phyloP scores from a whole-genome alignment of 1,140 invertebrate species.

The Antheraea pernyi region DNA sequence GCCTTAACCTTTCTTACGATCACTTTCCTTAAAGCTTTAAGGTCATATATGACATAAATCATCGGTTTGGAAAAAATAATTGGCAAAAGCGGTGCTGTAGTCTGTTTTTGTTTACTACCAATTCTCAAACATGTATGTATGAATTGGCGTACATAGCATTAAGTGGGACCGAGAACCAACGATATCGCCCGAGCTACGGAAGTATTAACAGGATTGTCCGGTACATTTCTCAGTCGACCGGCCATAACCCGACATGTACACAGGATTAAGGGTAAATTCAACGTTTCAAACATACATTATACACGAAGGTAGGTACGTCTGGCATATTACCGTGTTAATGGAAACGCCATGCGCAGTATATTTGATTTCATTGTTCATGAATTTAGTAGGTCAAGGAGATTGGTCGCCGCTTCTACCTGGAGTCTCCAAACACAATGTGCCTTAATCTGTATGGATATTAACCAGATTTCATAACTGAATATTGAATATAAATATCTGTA shows the following conservation, averaged over 20 bases:
- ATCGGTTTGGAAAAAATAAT: too few species aligned
- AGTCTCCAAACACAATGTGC: not conserved
- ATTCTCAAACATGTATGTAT: not conserved
- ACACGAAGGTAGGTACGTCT: constrained; percentile 16
- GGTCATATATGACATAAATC: too few species aligned
- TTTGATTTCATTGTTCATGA: constrained; percentile 37
- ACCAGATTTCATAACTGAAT: not conserved
- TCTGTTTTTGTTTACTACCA: not conserved
- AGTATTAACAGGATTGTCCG: constrained; percentile 4
- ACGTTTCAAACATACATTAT: constrained; percentile 16
- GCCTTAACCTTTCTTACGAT: too few species aligned
- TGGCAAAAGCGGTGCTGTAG: too few species aligned
- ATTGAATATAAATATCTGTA: not conserved
- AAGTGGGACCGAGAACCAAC: not conserved
- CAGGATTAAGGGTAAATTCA: constrained; percentile 9
- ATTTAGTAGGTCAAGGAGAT: constrained; percentile 40
- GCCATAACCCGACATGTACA: constrained; percentile 2
- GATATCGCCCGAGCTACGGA: not conserved
- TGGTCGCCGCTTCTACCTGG: constrained; percentile 14
- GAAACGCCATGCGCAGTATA: constrained; percentile 30
- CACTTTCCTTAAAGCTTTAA: too few species aligned
- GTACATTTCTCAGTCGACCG: constrained; percentile 1
- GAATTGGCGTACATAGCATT: not conserved
- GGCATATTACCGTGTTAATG: constrained; percentile 31
- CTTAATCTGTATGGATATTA: not conserved